Evolutionary conservation across 2,113 vertebrate species (phyloP).

Genomic region (Cyphomyrus discorhynchus): DNA sequence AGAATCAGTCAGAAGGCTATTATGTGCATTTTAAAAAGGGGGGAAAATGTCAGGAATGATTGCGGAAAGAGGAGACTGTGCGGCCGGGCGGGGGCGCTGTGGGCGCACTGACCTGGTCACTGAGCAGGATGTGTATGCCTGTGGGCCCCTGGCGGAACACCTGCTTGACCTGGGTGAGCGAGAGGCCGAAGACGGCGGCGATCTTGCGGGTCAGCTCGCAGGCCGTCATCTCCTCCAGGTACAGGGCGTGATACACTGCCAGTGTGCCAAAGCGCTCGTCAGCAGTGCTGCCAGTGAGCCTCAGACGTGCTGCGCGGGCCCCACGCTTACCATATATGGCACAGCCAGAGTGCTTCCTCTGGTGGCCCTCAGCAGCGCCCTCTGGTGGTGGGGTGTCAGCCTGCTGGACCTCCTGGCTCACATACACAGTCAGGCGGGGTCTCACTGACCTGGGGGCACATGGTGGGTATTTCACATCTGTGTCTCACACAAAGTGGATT

Average conservation of each 20-base stretch:
- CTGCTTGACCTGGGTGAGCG: slow-evolving; percentile 80
- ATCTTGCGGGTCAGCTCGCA: slow-evolving; percentile 85
- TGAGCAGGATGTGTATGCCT: slow-evolving; percentile 86
- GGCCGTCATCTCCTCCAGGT: slow-evolving; percentile 87
- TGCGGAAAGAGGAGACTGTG: neutral
- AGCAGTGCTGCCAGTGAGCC: neutral
- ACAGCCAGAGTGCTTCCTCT: slow-evolving; percentile 61
- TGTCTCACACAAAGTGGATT: neutral
- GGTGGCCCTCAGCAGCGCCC: slow-evolving; percentile 59
- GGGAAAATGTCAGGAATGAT: neutral
- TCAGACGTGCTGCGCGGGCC: neutral
- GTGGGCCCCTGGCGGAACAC: slow-evolving; percentile 92
- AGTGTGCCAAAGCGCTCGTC: neutral
- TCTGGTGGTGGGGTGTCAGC: slow-evolving; percentile 60
- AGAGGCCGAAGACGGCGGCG: slow-evolving; percentile 78
- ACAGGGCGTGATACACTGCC: slow-evolving; percentile 87
- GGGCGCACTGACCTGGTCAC: slow-evolving; percentile 70
- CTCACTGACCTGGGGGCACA: slow-evolving; percentile 67
- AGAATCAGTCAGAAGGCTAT: neutral
- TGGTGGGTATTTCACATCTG: neutral
- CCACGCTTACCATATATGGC: slow-evolving; percentile 69
- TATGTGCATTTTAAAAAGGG: neutral
- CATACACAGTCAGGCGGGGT: slow-evolving; percentile 82
- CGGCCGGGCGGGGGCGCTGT: neutral
- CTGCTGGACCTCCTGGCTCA: slow-evolving; percentile 70